Base-by-base conservation (phyloP, 2,113 vertebrate species). In the Saguinus midas region DNA sequence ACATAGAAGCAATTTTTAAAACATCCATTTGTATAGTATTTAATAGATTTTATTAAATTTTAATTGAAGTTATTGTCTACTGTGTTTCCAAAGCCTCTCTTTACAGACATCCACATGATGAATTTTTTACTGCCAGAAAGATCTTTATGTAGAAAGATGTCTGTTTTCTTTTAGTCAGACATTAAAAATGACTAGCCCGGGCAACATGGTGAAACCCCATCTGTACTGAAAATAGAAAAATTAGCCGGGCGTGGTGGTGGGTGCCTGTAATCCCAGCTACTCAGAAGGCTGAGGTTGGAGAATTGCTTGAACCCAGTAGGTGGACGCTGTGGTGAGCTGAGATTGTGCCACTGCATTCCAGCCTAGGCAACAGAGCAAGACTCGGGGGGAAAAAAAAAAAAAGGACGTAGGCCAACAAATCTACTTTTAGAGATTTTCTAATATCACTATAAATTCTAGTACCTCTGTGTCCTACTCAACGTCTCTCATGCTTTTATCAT, bases 391-490 rank as follows among this genome's bases (percentile, higher is more conserved):
- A 14, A 52, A 52, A 52, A 52, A 52, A 52, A 52, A 52, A 52
- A 52, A 52, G 50, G 80, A 97, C 92, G 96, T 78, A 93, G 95
- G 95, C 96, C 95, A 94, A 10, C 20, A 81, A 68, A 84, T 45
- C 82, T 97, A 96, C 70, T 98, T 96, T 98, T 95, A 89, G 91
- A 95, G 85, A 85, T 90, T 98, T 57, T 79, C 93, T 73, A 83
- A 82, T 95, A 43, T 23, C 43, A 50, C 37, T 97, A 4, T 80
- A 92, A 21, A 10, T 88, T 72, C 40, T 29, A 79, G 35, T 81
- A 78, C 23, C 25, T 3, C 4, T 68, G 0, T 90, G 43, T 88
- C 52, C n/a, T 86, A 37, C 7, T 48, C 35, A 95, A 14, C 25
- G 75, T 48, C n/a, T 95, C n/a, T 91, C 29, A 45, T 52, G 5